Conservation (phyloP, 2,797 vertebrate species). For the Merluccius polli region DNA sequence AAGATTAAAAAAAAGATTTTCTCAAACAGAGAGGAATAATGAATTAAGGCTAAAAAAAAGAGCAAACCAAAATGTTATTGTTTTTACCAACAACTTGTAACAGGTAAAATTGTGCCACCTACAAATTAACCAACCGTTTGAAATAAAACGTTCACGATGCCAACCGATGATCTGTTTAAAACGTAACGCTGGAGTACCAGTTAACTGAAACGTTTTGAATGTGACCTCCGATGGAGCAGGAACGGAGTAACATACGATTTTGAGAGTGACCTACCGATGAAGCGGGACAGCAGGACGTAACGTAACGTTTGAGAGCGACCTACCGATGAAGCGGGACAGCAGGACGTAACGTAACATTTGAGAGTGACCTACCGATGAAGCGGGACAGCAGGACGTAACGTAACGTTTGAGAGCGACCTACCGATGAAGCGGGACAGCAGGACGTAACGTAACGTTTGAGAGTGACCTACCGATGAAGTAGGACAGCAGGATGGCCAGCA, state of each 20-base stretch:
- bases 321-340: constrained; percentile 78
- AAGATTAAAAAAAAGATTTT: too few relatives aligned
- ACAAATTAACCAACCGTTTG: too few relatives aligned
- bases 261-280: constrained; percentile 81
- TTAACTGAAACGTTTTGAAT: not conserved
- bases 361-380: constrained; percentile 84
- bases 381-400: constrained; percentile 83
- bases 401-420: too few relatives aligned
- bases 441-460: constrained; percentile 46
- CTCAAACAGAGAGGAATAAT: too few relatives aligned
- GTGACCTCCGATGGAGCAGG: not conserved
- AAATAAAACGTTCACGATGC: too few relatives aligned
- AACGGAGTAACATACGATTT: not conserved
- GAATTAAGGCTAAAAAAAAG: too few relatives aligned
- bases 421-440: constrained; percentile 72
- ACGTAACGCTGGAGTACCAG: too few relatives aligned
- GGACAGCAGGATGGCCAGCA: constrained; percentile 91
- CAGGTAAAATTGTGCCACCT: too few relatives aligned
- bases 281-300: constrained; percentile 86
- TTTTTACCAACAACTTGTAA: too few relatives aligned
- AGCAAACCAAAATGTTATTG: too few relatives aligned
- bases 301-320: too few relatives aligned
- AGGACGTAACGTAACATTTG: constrained; percentile 61
- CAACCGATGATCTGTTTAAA: too few relatives aligned
- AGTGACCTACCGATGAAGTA: constrained; percentile 90